phyloP scores from a whole-genome alignment of 1,140 invertebrate genomes.

The Reticulitermes speratus region DNA sequence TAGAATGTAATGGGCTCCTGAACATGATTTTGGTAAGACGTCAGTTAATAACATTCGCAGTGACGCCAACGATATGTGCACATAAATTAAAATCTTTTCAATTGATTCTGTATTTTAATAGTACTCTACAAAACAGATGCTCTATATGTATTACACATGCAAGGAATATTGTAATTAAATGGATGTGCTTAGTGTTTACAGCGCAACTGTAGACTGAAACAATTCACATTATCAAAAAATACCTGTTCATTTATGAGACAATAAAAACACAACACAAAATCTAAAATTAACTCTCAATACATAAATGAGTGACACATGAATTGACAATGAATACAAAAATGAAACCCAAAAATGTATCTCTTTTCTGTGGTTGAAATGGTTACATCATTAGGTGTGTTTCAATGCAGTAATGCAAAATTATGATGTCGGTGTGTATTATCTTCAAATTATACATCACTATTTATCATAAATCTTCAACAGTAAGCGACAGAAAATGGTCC shows the following conservation, averaged over 20 bases:
- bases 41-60: no score
- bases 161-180: no score
- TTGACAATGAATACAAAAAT: not conserved
- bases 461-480: conserved; percentile 24
- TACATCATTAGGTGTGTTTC: not conserved
- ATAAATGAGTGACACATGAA: not conserved
- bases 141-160: no score
- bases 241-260: not conserved
- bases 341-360: not conserved
- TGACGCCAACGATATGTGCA: no score
- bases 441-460: not conserved
- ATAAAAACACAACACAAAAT: not conserved
- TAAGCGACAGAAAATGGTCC: conserved; percentile 27
- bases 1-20: no score
- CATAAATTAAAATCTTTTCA: no score
- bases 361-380: not conserved
- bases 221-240: not conserved
- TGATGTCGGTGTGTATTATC: not conserved
- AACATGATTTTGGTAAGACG: no score
- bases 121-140: no score
- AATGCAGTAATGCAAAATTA: not conserved
- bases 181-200: no score
- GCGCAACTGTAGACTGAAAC: no score
- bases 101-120: no score
- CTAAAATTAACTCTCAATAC: not conserved